phyloP scores from a whole-genome alignment of 1,140 invertebrate species.

The Meloidogyne floridensis region DNA sequence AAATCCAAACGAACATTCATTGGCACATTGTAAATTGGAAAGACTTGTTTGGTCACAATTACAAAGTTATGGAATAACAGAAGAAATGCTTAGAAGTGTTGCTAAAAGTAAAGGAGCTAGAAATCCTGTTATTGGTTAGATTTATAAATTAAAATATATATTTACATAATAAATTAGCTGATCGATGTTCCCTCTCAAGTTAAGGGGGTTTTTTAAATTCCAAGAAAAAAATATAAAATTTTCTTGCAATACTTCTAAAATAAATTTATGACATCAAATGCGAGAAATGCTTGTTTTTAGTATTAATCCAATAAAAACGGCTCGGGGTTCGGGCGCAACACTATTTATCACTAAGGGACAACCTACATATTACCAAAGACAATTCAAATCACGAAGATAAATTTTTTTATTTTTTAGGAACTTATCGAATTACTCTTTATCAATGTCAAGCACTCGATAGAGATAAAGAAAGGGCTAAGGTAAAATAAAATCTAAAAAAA shows the following conservation, averaged over 20 bases:
- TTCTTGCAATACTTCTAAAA: no score
- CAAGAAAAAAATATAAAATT: no score
- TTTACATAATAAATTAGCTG: background rate
- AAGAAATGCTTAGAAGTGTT: constrained; percentile 56
- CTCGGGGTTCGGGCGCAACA: no score
- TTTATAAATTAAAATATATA: background rate
- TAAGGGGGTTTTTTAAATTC: no score
- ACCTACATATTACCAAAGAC: no score
- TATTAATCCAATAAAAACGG: no score
- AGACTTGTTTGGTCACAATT: constrained; percentile 53
- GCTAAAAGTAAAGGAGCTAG: constrained; percentile 56
- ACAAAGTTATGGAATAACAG: constrained; percentile 55
- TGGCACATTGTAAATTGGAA: constrained; percentile 51
- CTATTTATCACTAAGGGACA: no score
- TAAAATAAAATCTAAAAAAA: constrained; percentile 11
- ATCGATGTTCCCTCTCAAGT: no score
- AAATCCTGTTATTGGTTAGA: constrained; percentile 53
- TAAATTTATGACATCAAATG: no score
- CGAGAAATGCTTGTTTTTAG: no score
- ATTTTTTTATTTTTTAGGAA: constrained; percentile 35
- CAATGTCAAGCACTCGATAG: constrained; percentile 53
- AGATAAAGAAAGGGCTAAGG: constrained; percentile 57
- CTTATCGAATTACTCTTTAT: constrained; percentile 61
- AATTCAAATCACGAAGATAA: no score
- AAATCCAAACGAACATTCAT: constrained; percentile 49